phyloP scores from a whole-genome alignment of 2,113 vertebrate genomes.

The Callithrix jacchus region DNA sequence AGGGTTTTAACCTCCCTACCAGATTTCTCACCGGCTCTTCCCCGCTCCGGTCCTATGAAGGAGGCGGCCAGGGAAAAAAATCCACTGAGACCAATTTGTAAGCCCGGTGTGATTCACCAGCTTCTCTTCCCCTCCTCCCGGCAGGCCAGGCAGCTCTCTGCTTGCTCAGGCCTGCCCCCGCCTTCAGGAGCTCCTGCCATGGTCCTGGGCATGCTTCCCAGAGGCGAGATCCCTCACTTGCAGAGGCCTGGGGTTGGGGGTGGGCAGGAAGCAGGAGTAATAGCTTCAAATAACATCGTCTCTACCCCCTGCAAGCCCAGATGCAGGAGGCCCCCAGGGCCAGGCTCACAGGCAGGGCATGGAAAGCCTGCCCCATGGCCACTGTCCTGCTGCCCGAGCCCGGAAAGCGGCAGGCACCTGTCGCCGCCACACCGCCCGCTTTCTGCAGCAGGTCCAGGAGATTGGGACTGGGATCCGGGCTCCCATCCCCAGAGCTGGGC shows the following conservation, averaged over 20 bases:
- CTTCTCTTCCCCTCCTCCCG: rapidly evolving
- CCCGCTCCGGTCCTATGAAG: rapidly evolving
- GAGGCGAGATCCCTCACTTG: background rate
- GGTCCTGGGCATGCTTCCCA: background rate
- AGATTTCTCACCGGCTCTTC: background rate
- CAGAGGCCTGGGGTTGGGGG: background rate
- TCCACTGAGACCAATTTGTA: background rate
- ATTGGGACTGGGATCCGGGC: background rate
- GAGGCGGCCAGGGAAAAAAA: background rate
- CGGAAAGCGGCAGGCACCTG: background rate
- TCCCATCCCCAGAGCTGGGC: background rate
- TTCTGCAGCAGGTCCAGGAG: rapidly evolving
- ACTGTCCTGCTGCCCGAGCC: background rate
- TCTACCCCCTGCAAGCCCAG: background rate
- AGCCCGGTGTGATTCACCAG: background rate
- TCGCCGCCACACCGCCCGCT: rapidly evolving
- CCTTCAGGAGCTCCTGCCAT: background rate
- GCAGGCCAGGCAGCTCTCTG: background rate
- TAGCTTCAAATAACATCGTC: rapidly evolving
- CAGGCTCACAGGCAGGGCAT: rapidly evolving
- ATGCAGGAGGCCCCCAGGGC: background rate
- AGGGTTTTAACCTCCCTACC: background rate
- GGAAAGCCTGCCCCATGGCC: background rate
- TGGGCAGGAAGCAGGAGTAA: background rate
- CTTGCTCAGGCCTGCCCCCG: background rate